Evolutionary conservation across 2,888 invertebrate genomes (phyloP).

Genomic region (Thumatha senex): DNA sequence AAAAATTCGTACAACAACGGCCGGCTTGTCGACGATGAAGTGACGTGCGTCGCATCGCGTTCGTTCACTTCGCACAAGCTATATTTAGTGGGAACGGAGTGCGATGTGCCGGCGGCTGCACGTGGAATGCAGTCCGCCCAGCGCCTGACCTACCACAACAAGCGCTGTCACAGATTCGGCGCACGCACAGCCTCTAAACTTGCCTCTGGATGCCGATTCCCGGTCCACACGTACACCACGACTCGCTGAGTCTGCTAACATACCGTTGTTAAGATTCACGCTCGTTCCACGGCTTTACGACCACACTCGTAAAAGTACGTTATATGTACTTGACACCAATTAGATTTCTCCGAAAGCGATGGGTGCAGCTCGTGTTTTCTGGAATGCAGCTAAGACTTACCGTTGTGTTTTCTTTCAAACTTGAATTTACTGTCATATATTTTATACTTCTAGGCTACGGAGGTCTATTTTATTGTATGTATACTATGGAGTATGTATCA

Average conservation of each 20-base stretch:
- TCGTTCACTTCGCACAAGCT: conserved; percentile 75
- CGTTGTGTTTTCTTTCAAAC: conserved; percentile 9
- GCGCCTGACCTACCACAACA: conserved; percentile 72
- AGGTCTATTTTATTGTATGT: background rate
- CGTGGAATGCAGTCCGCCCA: conserved; percentile 64
- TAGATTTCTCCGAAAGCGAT: conserved; percentile 23
- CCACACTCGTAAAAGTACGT: conserved; percentile 29
- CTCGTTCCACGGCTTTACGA: conserved; percentile 28
- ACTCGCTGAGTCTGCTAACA: conserved; percentile 4
- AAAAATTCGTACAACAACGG: conserved; percentile 13
- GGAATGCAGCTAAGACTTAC: conserved; percentile 17
- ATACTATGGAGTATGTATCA: background rate
- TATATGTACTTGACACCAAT: conserved; percentile 36
- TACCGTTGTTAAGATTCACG: conserved; percentile 25
- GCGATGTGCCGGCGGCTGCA: conserved; percentile 46
- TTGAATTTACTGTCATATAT: background rate
- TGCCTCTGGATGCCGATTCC: conserved; percentile 21
- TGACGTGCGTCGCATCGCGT: conserved; percentile 46
- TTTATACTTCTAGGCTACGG: background rate
- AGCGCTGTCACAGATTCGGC: conserved; percentile 71
- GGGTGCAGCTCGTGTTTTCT: conserved; percentile 22
- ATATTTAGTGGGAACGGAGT: conserved; percentile 74
- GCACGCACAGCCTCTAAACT: conserved; percentile 58
- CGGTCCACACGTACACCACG: conserved; percentile 17
- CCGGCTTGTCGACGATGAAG: conserved; percentile 29